Base-by-base conservation (phyloP, 2,888 invertebrate species). In the Sesamia inferens region DNA sequence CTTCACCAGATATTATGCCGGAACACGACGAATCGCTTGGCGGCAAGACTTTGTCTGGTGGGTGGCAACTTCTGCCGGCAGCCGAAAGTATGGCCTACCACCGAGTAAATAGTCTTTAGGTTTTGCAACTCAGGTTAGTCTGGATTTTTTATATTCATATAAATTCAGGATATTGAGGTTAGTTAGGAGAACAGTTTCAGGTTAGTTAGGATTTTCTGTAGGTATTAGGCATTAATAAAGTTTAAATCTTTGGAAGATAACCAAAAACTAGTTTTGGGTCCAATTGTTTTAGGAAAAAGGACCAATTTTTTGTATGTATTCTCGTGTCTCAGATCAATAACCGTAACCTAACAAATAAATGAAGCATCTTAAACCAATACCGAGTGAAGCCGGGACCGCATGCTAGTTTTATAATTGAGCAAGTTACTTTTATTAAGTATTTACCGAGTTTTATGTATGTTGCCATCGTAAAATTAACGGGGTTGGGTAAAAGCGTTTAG, bases 371-470 rank as follows among this genome's bases (percentile, higher is more conserved):
- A 76, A 61, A 58, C 19, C 48, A 65, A 19, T 19, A 10, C 22
- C 19, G 19, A 13, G 42, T 42, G 14, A 62, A 55, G 16, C 48
- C 64, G 42, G 8, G 16, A 44, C 13, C 22, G 16, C 10, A 51
- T 8, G 44, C 78, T 77, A 77, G 76, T 71, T 68, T n/a, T 19
- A 66, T 47, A 76, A 81, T 76, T 67, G 62, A 65, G 58, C 79
- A 70, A 57, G 71, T 63, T 82, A 79, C 68, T 65, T 82, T 82
- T 82, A 82, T 79, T 79, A 82, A 68, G 79, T 79, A 81, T 81
- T 81, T 79, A 81, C 79, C 6, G 79, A 75, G 71, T 82, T 81
- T 81, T 81, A 81, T 70, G 83, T 72, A 61, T 58, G 69, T 64
- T 61, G 22, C 42, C 24, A 57, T 81, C 81, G 67, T 81, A 72